Base-by-base conservation (phyloP, 2,113 vertebrate species). In the Phycodurus eques region DNA sequence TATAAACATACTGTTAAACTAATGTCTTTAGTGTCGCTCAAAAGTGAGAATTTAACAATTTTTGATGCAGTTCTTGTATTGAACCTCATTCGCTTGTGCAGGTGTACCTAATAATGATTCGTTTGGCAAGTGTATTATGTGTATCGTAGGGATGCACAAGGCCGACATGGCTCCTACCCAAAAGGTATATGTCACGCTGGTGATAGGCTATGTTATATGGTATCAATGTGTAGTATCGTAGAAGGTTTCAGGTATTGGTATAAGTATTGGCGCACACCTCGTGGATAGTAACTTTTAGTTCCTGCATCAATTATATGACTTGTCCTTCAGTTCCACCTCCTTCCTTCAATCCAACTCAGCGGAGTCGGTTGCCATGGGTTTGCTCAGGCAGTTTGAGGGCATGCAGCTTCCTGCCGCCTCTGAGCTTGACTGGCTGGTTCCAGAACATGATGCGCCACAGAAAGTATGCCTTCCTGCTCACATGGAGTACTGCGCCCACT, bases 321-420 rank as follows among this genome's bases (percentile, higher is more conserved):
- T 68, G 0, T 61, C 39, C 31, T 64, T 77, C 85, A 98, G 96
- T 72, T 94, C 94, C 68, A 92, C 95, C 31, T 93, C 93, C 75
- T 93, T 95, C 88, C 91, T 97, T 62, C 94, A 96, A 82, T 98
- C 98, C 11, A 99, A 97, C 73, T 99, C 97, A 0, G 98, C 98
- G 0, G 98, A 99, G 88, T 98, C 97, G 0, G 98, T 99, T 68
- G 98, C 97, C 71, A 99, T 99, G 97, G 97, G 97, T 67, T 92
- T 99, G 47, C 93, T 99, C 89, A 91, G 95, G 85, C 98, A 99
- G 87, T 99, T 99, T 79, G 96, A 99, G 73, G 97, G 98, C 70
- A 96, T 99, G 95, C 96, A 99, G 90, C 95, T 99, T 22, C 98
- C 98, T 0, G 97, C 98, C 0, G 98, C 98, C 65, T 99, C 98